A percentile compares a stretch with the other conserved stretches of the same genome.
Conservation (phyloP, 2,797 vertebrate species). For the Distichodus sexfasciatus region DNA sequence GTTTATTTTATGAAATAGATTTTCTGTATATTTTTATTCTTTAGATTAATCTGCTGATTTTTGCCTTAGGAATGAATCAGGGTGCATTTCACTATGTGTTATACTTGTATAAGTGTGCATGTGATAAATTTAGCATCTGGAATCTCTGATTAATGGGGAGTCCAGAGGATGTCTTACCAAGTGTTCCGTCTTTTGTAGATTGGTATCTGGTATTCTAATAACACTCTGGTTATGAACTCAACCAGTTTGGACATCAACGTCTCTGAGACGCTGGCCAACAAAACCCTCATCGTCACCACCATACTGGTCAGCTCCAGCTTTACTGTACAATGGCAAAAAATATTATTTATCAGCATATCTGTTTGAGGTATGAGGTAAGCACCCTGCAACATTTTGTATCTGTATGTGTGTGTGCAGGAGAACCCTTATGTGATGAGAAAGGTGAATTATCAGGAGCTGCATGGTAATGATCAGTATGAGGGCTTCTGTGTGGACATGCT, state of each 20-base stretch:
- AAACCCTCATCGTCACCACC: slow-evolving; percentile 87
- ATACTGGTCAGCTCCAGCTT: slow-evolving; percentile 80
- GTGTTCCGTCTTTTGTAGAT: slow-evolving; percentile 72
- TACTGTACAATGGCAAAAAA: not conserved
- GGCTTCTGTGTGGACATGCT: slow-evolving; percentile 95
- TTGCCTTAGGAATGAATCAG: no score
- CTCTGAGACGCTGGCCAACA: slow-evolving; percentile 86
- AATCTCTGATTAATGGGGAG: no score
- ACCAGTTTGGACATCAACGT: slow-evolving; percentile 84
- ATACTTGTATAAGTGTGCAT: no score
- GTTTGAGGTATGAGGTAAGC: no score
- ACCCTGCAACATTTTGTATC: slow-evolving; percentile 35
- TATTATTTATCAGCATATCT: no score
- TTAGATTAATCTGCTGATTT: no score
- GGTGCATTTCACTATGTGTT: no score
- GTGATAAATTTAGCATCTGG: no score
- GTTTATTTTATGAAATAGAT: no score
- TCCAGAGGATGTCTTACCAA: no score
- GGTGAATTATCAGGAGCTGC: slow-evolving; percentile 77
- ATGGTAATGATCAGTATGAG: slow-evolving; percentile 82
- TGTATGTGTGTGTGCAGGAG: slow-evolving; percentile 70
- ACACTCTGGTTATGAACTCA: slow-evolving; percentile 86
- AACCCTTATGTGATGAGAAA: slow-evolving; percentile 89
- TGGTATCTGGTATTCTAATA: slow-evolving; percentile 89
- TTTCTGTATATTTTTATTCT: no score